phyloP scores from a whole-genome alignment of 2,888 invertebrate genomes.

The Apoda limacodes region DNA sequence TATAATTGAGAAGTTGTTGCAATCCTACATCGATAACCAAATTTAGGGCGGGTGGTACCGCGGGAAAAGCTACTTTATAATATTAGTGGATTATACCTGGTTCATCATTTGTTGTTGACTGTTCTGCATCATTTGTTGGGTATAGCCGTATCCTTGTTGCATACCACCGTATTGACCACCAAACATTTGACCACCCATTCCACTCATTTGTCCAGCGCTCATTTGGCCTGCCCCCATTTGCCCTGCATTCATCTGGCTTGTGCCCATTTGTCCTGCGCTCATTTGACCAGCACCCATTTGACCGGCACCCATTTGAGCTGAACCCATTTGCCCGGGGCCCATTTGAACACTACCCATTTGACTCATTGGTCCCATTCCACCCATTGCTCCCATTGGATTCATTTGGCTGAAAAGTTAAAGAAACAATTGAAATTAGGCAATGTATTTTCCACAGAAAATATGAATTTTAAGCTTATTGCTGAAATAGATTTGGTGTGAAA shows the following conservation, averaged over 20 bases:
- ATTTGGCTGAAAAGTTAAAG: conserved; percentile 43
- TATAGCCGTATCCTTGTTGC: conserved; percentile 66
- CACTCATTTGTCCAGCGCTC: conserved; percentile 52
- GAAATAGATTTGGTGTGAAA: too few species aligned
- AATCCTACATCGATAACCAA: too few species aligned
- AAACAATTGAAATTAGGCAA: too few species aligned
- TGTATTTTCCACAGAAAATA: too few species aligned
- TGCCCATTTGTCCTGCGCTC: conserved; percentile 46
- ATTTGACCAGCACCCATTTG: conserved; percentile 50
- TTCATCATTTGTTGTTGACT: conserved; percentile 67
- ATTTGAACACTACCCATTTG: conserved; percentile 43
- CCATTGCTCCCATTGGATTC: conserved; percentile 57
- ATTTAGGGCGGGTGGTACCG: too few species aligned
- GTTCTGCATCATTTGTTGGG: conserved; percentile 64
- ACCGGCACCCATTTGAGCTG: conserved; percentile 43
- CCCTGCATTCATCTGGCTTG: conserved; percentile 42
- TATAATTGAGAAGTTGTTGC: too few species aligned
- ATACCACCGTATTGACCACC: conserved; percentile 72
- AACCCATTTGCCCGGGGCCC: conserved; percentile 47
- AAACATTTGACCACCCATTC: conserved; percentile 70
- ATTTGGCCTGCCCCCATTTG: conserved; percentile 54
- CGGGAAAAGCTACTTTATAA: too few species aligned
- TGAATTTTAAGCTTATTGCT: too few species aligned
- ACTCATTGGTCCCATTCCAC: conserved; percentile 56
- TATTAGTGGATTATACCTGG: too few species aligned